Base-by-base conservation (phyloP, 2,797 vertebrate genomes). In the Triplophysa bombifrons region DNA sequence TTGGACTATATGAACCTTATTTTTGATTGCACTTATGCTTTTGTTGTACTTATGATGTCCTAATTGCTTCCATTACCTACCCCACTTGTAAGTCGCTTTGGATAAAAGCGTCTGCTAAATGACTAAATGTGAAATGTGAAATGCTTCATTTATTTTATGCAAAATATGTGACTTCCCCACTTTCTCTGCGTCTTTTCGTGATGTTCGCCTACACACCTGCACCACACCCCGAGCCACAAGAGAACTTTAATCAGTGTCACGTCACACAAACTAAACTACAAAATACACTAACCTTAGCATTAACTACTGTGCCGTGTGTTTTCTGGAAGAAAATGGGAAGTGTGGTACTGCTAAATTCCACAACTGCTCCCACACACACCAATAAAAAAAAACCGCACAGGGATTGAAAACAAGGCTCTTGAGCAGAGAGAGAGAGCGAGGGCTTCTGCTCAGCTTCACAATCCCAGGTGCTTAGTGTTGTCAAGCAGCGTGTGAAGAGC, bases 381-480 rank as follows among this genome's bases (percentile, higher is more conserved):
- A 82, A 74, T 76, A 84, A 84, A 82, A 88, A 22, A 94, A 30
- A 94, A 90, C 92, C 93, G 94, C 93, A 93, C 93, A 94, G 94
- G 93, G 93, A 91, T 93, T 94, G 94, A 95, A 95, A 96, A 95
- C 94, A 94, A 93, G 94, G 92, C 92, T 94, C 94, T 95, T 93
- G 93, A 96, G 94, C 91, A 46, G 53, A 73, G 90, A 82, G 82
- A 73, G 78, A 80, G 53, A 73, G 90, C 82, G 82, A 73, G 78
- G 90, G 93, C 92, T 94, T 94, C 94, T 95, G 93, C 94, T 92
- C 93, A 85, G 91, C 93, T 89, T 92, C 93, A 95, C 95, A 95
- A 96, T 96, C 94, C 96, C 85, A 95, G 95, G 94, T 91, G 95
- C 96, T 97, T 94, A 90, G 94, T 93, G 94, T 94, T 93, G 93